A percentile compares a stretch with the other conserved stretches of the same genome.
These are phyloP conservation scores for Elysia crispata DNA, from an alignment of 2,888 invertebrate species.

Conservation along the genomic window DNA sequence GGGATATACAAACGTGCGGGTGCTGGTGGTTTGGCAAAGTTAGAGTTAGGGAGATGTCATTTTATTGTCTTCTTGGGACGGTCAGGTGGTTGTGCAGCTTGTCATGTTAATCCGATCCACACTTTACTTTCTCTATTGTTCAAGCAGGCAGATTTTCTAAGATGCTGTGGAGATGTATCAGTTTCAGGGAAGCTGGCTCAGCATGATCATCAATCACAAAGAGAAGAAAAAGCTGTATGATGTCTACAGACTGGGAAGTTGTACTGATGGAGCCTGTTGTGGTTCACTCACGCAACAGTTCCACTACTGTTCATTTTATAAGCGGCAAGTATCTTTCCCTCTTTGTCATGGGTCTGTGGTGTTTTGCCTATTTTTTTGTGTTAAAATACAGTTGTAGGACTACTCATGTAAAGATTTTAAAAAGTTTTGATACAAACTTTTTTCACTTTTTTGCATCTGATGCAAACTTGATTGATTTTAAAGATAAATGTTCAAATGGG, in stretches of 20 bases:
- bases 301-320: constrained; percentile 53
- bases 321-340: constrained; percentile 62
- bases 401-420: too few relatives aligned
- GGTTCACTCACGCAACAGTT: constrained; percentile 50
- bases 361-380: constrained; percentile 26
- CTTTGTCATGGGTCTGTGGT: constrained; percentile 53
- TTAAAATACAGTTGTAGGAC: too few relatives aligned
- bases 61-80: constrained; percentile 32
- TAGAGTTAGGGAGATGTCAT: constrained; percentile 25
- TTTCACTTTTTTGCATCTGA: too few relatives aligned
- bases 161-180: constrained; percentile 44
- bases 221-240: constrained; percentile 14
- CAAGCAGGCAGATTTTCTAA: constrained; percentile 56
- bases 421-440: too few relatives aligned
- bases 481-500: too few relatives aligned
- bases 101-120: constrained; percentile 55
- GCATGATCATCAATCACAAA: too few relatives aligned
- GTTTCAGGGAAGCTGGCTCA: constrained; percentile 42
- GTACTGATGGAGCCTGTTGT: too few relatives aligned
- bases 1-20: constrained; percentile 52
- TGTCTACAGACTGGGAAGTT: too few relatives aligned
- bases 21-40: constrained; percentile 45
- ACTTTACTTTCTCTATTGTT: constrained; percentile 58
- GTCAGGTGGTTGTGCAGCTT: constrained; percentile 20
- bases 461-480: too few relatives aligned